Percentiles rank a stretch among this genome's conserved stretches.
phyloP scores from a whole-genome alignment of 2,888 invertebrate species.

The Ophioninae sp. region DNA sequence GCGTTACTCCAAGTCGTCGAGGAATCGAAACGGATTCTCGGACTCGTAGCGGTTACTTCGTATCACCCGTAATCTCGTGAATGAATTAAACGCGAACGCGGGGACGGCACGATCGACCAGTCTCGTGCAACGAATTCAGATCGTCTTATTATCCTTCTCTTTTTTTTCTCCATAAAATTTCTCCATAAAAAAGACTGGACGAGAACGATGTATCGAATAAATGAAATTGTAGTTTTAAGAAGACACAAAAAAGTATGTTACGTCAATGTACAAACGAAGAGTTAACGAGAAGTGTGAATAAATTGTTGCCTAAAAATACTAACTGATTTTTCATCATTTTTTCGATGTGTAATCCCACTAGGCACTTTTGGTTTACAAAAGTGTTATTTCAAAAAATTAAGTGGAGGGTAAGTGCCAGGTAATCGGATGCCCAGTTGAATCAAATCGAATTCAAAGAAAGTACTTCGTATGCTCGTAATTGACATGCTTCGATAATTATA shows the following conservation, averaged over 20 bases:
- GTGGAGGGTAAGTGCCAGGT: too few species aligned
- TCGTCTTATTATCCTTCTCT: slow-evolving; percentile 54
- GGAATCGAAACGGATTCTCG: slow-evolving; percentile 63
- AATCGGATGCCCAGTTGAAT: too few species aligned
- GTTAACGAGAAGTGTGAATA: slow-evolving; percentile 70
- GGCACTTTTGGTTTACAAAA: not conserved
- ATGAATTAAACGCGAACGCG: slow-evolving; percentile 11
- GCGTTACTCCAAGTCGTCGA: slow-evolving; percentile 57
- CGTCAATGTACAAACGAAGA: slow-evolving; percentile 62
- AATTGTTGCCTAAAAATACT: slow-evolving; percentile 78
- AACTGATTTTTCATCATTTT: not conserved
- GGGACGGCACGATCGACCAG: slow-evolving; percentile 65
- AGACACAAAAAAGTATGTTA: slow-evolving; percentile 56
- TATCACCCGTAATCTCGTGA: slow-evolving; percentile 7
- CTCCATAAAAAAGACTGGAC: slow-evolving; percentile 22
- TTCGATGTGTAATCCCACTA: not conserved
- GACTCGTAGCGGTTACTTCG: slow-evolving; percentile 74
- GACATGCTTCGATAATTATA: too few species aligned
- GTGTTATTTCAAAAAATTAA: too few species aligned
- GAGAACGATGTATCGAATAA: slow-evolving; percentile 48
- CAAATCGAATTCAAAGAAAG: too few species aligned
- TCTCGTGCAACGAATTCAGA: slow-evolving; percentile 69
- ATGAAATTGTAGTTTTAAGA: slow-evolving; percentile 49
- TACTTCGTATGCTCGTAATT: too few species aligned
- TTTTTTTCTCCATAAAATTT: slow-evolving; percentile 7